phyloP scores from a whole-genome alignment of 1,140 invertebrate genomes.

The Pissodes strobi region DNA sequence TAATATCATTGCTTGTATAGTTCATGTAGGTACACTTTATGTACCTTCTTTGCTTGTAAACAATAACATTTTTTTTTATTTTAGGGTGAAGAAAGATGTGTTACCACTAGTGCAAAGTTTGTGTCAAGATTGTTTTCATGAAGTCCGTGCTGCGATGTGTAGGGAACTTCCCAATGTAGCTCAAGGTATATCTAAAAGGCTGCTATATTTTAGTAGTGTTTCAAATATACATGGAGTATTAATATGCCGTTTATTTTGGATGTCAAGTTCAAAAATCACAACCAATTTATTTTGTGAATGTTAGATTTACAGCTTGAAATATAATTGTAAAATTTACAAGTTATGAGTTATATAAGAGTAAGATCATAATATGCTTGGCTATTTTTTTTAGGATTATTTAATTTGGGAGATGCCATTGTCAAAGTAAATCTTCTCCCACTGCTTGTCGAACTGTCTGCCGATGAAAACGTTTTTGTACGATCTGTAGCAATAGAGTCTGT shows the following conservation, averaged over 20 bases:
- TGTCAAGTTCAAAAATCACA: too few relatives aligned
- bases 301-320: too few relatives aligned
- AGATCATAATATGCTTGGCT: too few relatives aligned
- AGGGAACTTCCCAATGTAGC: conserved; percentile 67
- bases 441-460: conserved; percentile 70
- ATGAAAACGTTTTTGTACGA: conserved; percentile 68
- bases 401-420: conserved; percentile 57
- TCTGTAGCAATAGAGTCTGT: conserved; percentile 68
- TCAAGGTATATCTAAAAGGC: conserved; percentile 58
- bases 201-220: too few relatives aligned
- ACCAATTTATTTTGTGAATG: too few relatives aligned
- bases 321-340: too few relatives aligned
- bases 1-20: too few relatives aligned
- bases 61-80: conserved; percentile 39
- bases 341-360: too few relatives aligned
- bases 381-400: conserved; percentile 29
- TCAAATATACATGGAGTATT: too few relatives aligned
- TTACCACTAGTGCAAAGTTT: conserved; percentile 70
- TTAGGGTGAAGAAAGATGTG: conserved; percentile 71
- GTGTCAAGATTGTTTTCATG: conserved; percentile 71
- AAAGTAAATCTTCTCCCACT: conserved; percentile 69
- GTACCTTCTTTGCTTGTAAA: not conserved
- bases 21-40: too few relatives aligned
- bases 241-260: too few relatives aligned
- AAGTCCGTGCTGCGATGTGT: conserved; percentile 72